These are phyloP conservation scores for Paedocypris micromegethes DNA, from an alignment of 2,797 vertebrate species.

Conservation along the genomic window DNA sequence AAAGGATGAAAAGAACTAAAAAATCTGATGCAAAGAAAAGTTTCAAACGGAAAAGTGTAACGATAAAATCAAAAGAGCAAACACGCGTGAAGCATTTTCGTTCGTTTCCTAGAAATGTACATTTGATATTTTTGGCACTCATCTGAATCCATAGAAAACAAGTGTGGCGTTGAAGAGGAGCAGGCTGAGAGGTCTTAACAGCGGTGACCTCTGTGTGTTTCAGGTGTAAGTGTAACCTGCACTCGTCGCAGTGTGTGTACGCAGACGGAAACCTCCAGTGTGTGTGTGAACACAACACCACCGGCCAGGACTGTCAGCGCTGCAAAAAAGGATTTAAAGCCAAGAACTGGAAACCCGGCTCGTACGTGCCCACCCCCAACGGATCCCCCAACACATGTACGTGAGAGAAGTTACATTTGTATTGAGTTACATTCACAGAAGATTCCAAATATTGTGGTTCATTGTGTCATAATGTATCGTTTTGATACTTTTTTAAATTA, in stretches of 20 bases:
- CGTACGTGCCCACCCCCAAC: constrained; percentile 86
- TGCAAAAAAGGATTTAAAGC: constrained; percentile 94
- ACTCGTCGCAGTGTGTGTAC: constrained; percentile 85
- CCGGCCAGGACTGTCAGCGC: constrained; percentile 90
- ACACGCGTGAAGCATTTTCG: too few relatives aligned
- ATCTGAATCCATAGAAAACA: too few relatives aligned
- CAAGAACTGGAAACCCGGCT: constrained; percentile 90
- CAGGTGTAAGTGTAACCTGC: constrained; percentile 98
- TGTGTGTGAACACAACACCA: constrained; percentile 97
- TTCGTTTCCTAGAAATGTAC: too few relatives aligned
- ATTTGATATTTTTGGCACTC: too few relatives aligned
- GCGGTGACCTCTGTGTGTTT: constrained; percentile 12
- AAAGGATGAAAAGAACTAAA: too few relatives aligned
- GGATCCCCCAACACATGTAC: constrained; percentile 90
- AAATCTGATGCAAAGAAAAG: too few relatives aligned
- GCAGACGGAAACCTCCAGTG: constrained; percentile 90
- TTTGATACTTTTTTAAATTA: too few relatives aligned
- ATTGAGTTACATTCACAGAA: not conserved
- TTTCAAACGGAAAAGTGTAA: too few relatives aligned
- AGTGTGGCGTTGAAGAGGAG: too few relatives aligned
- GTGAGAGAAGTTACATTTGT: constrained; percentile 62
- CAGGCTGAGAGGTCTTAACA: too few relatives aligned
- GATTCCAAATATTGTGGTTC: constrained; percentile 5
- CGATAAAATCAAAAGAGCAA: too few relatives aligned
- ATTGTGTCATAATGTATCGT: not conserved